Percentiles rank a stretch among this genome's conserved stretches.
Evolutionary conservation across 2,888 invertebrate genomes (phyloP).

Genomic region (Agrotis segetum): DNA sequence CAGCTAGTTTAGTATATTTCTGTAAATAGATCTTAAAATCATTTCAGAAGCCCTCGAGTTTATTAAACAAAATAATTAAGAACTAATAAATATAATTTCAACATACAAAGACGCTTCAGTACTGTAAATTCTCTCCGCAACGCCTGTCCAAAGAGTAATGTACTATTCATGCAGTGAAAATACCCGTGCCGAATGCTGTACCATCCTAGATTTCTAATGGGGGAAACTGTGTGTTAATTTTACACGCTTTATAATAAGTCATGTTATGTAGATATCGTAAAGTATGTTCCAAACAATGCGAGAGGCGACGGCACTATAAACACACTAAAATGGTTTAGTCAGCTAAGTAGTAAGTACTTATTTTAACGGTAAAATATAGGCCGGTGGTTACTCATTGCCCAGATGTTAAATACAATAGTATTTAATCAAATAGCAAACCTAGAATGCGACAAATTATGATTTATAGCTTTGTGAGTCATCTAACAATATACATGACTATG

Average conservation of each 20-base stretch:
- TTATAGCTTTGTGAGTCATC: constrained; percentile 11
- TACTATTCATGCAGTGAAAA: constrained; percentile 64
- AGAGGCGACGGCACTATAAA: background rate
- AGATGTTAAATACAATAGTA: background rate
- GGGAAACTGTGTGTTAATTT: constrained; percentile 62
- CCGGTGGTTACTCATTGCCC: constrained; percentile 10
- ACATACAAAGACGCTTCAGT: constrained; percentile 24
- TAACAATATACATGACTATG: too few species aligned
- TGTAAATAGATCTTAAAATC: background rate
- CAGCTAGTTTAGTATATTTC: too few species aligned
- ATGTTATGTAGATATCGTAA: background rate
- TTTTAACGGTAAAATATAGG: background rate
- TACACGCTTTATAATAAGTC: constrained; percentile 48
- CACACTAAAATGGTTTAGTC: too few species aligned
- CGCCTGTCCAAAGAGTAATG: constrained; percentile 53
- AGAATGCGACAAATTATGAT: constrained; percentile 13
- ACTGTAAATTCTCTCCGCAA: constrained; percentile 2
- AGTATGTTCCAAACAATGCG: too few species aligned
- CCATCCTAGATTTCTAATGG: constrained; percentile 70
- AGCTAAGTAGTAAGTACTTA: background rate
- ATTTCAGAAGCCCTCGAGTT: too few species aligned
- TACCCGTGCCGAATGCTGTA: constrained; percentile 55
- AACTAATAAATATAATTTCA: background rate
- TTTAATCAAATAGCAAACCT: constrained; percentile 1
- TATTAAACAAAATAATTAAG: background rate